phyloP scores from a whole-genome alignment of 1,140 invertebrate genomes.

The Lepidurus apus region DNA sequence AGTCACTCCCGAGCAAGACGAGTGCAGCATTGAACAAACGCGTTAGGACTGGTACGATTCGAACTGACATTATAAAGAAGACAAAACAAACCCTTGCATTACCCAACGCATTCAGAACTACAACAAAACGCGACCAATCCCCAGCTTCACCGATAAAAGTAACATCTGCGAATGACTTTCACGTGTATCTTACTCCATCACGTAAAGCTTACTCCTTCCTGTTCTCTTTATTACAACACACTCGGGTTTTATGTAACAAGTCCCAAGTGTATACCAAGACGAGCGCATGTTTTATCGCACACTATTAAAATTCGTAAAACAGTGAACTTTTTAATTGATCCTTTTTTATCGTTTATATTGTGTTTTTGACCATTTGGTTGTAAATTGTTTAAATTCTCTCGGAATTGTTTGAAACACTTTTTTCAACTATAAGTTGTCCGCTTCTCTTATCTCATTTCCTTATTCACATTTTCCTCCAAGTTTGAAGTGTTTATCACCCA shows the following conservation, averaged over 20 bases:
- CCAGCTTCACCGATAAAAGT: neutral
- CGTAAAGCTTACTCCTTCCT: neutral
- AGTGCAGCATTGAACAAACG: neutral
- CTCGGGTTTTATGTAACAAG: too few relatives aligned
- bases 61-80: neutral
- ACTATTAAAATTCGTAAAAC: too few relatives aligned
- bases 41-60: neutral
- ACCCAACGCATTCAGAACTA: neutral
- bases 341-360: too few relatives aligned
- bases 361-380: too few relatives aligned
- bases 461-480: neutral
- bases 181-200: neutral
- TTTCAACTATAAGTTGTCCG: too few relatives aligned
- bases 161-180: neutral
- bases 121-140: neutral
- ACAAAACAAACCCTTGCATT: neutral
- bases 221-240: too few relatives aligned
- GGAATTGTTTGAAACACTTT: too few relatives aligned
- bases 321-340: too few relatives aligned
- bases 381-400: too few relatives aligned
- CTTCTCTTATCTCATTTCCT: neutral
- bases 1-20: neutral
- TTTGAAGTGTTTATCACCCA: neutral
- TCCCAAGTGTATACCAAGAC: too few relatives aligned
- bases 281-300: too few relatives aligned